Evolutionary conservation across 2,113 vertebrate species (phyloP).

Genomic region (Prinia subflava): DNA sequence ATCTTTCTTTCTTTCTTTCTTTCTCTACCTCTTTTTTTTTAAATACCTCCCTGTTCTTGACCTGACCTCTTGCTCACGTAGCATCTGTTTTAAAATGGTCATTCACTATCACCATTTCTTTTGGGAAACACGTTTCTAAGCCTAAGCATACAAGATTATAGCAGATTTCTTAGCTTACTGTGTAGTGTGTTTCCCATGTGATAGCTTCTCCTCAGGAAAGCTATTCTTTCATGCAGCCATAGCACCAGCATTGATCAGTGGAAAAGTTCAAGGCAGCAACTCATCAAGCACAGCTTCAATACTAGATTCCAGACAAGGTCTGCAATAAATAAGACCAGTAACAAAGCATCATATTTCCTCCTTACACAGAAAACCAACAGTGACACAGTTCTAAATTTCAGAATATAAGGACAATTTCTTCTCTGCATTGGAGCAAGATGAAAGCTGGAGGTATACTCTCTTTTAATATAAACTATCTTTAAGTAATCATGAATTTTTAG

Average conservation of each 20-base stretch:
- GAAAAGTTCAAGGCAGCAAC: constrained; percentile 81
- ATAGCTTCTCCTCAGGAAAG: constrained; percentile 69
- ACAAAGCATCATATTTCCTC: constrained; percentile 77
- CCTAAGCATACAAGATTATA: constrained; percentile 58
- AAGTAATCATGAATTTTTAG: constrained; percentile 29
- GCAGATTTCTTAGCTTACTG: constrained; percentile 60
- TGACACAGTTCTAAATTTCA: constrained; percentile 71
- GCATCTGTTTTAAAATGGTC: constrained; percentile 68
- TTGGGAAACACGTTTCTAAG: constrained; percentile 32
- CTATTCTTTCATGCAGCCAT: constrained; percentile 73
- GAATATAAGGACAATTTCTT: constrained; percentile 53
- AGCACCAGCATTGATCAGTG: constrained; percentile 78
- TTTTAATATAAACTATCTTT: constrained; percentile 43
- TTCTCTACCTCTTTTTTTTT: neutral
- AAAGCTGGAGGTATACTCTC: constrained; percentile 26
- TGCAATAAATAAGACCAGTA: constrained; percentile 79
- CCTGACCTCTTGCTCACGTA: constrained; percentile 52
- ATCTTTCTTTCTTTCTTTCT: neutral
- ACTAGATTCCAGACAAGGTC: constrained; percentile 77
- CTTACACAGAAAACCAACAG: constrained; percentile 67
- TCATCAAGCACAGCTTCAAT: constrained; percentile 79
- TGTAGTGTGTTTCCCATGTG: constrained; percentile 61
- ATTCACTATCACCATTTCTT: constrained; percentile 54
- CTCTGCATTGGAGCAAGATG: constrained; percentile 4
- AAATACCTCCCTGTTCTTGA: constrained; percentile 43